These are phyloP conservation scores for Chromis chromis DNA, from an alignment of 2,797 vertebrate genomes.

Conservation along the genomic window DNA sequence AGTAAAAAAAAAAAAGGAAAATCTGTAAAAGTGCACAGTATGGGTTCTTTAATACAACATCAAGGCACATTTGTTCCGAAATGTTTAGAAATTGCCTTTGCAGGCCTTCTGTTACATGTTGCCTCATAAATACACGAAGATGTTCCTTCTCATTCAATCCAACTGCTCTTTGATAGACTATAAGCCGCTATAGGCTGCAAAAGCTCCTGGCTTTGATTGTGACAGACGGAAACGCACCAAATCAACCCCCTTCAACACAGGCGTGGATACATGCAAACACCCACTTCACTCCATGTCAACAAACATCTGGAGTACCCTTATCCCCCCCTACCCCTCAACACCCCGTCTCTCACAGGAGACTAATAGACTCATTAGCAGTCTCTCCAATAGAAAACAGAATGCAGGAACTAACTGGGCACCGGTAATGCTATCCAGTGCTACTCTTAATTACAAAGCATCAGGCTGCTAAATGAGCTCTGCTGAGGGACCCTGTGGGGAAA, in stretches of 20 bases:
- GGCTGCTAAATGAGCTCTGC: constrained; percentile 78
- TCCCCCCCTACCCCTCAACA: constrained; percentile 3
- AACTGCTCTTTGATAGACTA: neutral
- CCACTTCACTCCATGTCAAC: constrained; percentile 72
- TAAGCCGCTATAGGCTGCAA: neutral
- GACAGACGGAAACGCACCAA: neutral
- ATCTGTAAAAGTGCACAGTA: no score
- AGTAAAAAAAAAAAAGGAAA: no score
- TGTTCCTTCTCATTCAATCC: neutral
- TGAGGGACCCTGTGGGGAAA: constrained; percentile 69
- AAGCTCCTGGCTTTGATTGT: neutral
- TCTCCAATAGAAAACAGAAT: constrained; percentile 78
- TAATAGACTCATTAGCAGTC: constrained; percentile 80
- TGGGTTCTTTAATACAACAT: no score
- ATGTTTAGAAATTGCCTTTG: no score
- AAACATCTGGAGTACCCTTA: constrained; percentile 76
- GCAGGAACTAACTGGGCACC: constrained; percentile 67
- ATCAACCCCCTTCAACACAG: neutral
- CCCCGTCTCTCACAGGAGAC: constrained; percentile 78
- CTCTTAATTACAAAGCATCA: constrained; percentile 77
- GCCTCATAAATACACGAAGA: neutral
- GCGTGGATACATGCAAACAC: constrained; percentile 58
- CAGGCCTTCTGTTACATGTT: no score
- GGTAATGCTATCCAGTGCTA: constrained; percentile 74
- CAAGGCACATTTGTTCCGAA: no score